Evolutionary conservation across 2,113 vertebrate genomes (phyloP).

Genomic region (Osmerus eperlanus): DNA sequence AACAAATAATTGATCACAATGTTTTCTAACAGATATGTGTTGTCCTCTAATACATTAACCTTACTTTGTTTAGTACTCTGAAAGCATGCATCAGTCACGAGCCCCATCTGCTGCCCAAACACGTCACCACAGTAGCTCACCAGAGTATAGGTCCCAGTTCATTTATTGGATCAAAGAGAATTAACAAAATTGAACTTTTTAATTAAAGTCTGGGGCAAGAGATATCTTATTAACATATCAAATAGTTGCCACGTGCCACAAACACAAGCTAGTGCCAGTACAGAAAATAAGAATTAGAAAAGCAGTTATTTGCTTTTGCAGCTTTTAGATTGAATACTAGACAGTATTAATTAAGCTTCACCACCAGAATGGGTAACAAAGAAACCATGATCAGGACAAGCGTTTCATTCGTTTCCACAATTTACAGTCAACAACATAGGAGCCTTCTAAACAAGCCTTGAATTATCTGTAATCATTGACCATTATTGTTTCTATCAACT

Average conservation of each 20-base stretch:
- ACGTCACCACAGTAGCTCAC: not conserved
- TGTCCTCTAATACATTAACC: no score
- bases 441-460: no score
- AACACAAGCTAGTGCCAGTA: no score
- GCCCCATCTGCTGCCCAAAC: not conserved
- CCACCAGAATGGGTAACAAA: not conserved
- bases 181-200: not conserved
- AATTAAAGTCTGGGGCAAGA: not conserved
- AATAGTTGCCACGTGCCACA: not conserved
- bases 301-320: no score
- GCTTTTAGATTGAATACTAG: not conserved
- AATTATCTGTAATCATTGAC: no score
- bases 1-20: no score
- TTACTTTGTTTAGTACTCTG: no score
- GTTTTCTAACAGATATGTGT: no score
- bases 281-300: no score
- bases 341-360: not conserved
- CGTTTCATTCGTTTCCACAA: not conserved
- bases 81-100: no score
- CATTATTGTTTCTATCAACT: no score
- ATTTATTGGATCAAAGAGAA: constrained; percentile 12
- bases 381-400: not conserved
- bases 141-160: not conserved
- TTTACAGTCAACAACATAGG: not conserved
- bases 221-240: not conserved